Evolutionary conservation across 2,888 invertebrate species (phyloP).

Genomic region (Strigamia crassipes): DNA sequence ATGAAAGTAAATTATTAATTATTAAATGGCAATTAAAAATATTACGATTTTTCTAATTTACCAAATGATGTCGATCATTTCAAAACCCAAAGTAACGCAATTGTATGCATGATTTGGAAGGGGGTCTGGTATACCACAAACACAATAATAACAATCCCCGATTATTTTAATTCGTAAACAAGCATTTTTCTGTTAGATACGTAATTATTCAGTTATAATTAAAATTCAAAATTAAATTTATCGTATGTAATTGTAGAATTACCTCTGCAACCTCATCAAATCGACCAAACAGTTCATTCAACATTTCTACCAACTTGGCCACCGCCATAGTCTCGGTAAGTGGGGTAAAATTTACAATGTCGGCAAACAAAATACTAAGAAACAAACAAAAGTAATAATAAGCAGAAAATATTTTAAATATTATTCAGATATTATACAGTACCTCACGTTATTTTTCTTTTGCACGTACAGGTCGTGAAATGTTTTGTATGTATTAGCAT

Average conservation of each 20-base stretch:
- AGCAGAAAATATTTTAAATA: too few relatives aligned
- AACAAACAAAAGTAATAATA: neutral
- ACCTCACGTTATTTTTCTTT: conserved; percentile 43
- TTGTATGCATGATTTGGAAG: conserved; percentile 82
- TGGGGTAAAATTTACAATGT: conserved; percentile 17
- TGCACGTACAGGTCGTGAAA: conserved; percentile 37
- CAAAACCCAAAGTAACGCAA: conserved; percentile 85
- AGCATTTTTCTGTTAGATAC: conserved; percentile 56
- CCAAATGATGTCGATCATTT: conserved; percentile 89
- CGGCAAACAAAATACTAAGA: conserved; percentile 15
- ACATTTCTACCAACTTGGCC: conserved; percentile 71
- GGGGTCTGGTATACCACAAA: conserved; percentile 78
- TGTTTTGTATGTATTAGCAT: neutral
- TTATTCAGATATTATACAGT: neutral
- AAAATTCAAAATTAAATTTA: neutral
- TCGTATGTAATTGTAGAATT: conserved; percentile 50
- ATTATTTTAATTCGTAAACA: conserved; percentile 84
- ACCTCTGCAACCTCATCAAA: conserved; percentile 91
- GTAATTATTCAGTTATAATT: neutral
- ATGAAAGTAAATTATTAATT: neutral
- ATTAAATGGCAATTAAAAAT: neutral
- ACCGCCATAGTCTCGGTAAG: neutral
- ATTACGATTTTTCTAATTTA: conserved; percentile 62
- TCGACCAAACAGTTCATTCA: conserved; percentile 87
- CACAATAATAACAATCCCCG: conserved; percentile 93